A percentile compares a stretch with the other conserved stretches of the same genome.
Evolutionary conservation across 2,797 vertebrate genomes (phyloP).

Genomic region (Phaenicophaeus curvirostris): DNA sequence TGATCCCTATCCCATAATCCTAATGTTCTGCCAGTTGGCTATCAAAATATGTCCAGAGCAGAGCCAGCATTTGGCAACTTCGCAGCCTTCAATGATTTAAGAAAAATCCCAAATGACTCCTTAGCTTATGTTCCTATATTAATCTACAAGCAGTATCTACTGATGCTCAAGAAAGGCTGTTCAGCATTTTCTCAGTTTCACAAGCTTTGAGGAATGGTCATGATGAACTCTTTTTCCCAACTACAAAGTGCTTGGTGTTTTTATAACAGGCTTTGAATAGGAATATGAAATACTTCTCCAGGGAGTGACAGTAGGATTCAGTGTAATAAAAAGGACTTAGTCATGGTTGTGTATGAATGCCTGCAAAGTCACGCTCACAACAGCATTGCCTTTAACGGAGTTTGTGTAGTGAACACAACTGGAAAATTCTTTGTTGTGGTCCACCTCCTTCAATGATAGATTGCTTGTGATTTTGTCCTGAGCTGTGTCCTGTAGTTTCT

Average conservation of each 20-base stretch:
- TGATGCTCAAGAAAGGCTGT: neutral
- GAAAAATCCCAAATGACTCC: constrained; percentile 16
- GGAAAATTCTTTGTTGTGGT: neutral
- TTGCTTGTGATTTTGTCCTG: neutral
- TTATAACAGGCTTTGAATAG: neutral
- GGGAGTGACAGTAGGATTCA: neutral
- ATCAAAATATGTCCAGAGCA: constrained; percentile 39
- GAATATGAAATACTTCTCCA: neutral
- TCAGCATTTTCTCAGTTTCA: neutral
- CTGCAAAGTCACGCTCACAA: neutral
- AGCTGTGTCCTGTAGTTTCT: neutral
- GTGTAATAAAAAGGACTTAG: neutral
- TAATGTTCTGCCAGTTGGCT: constrained; percentile 51
- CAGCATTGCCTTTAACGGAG: neutral
- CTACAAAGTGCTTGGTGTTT: neutral
- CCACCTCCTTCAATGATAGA: neutral
- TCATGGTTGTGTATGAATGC: fast-evolving
- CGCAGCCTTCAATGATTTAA: constrained; percentile 11
- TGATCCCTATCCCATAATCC: constrained; percentile 7
- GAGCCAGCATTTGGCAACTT: constrained; percentile 1
- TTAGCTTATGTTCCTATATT: neutral
- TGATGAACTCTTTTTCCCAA: neutral
- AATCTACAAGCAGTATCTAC: neutral
- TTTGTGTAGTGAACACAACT: neutral
- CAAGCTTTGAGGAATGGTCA: neutral